A percentile compares a stretch with the other conserved stretches of the same genome.
phyloP scores from a whole-genome alignment of 2,888 invertebrate species.

The Ommatoiulus sabulosus region DNA sequence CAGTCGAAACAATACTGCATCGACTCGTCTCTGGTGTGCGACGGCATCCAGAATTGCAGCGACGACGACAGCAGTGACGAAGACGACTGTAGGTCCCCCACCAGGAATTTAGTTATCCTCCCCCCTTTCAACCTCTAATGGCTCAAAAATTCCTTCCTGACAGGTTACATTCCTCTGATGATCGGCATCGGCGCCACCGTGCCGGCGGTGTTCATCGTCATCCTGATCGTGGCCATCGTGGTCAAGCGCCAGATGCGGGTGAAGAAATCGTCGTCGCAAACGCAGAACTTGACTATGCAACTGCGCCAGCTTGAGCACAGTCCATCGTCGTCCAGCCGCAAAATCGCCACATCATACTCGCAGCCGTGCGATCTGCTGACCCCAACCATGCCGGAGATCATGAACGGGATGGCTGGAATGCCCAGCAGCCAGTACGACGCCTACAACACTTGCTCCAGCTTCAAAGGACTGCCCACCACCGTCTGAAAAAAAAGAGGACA shows the following conservation, averaged over 20 bases:
- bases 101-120: background rate
- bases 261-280: constrained; percentile 59
- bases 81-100: constrained; percentile 64
- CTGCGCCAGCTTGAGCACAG: constrained; percentile 62
- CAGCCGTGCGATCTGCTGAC: constrained; percentile 59
- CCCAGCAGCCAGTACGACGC: constrained; percentile 18
- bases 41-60: constrained; percentile 68
- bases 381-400: constrained; percentile 53
- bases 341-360: constrained; percentile 58
- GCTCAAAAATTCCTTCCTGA: background rate
- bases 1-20: constrained; percentile 66
- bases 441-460: constrained; percentile 42
- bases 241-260: constrained; percentile 53
- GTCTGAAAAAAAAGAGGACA: no score
- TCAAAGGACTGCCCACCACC: constrained; percentile 44
- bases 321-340: constrained; percentile 60
- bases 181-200: constrained; percentile 51
- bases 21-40: constrained; percentile 67
- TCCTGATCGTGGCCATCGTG: constrained; percentile 54
- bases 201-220: constrained; percentile 48
- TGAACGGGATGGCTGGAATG: constrained; percentile 52
- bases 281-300: constrained; percentile 61
- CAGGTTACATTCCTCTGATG: constrained; percentile 56
- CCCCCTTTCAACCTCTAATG: background rate
- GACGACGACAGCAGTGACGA: constrained; percentile 68